A percentile compares a stretch with the other conserved stretches of the same genome.
Conservation (phyloP, 2,888 invertebrate genomes). For the Eristalis tenax region DNA sequence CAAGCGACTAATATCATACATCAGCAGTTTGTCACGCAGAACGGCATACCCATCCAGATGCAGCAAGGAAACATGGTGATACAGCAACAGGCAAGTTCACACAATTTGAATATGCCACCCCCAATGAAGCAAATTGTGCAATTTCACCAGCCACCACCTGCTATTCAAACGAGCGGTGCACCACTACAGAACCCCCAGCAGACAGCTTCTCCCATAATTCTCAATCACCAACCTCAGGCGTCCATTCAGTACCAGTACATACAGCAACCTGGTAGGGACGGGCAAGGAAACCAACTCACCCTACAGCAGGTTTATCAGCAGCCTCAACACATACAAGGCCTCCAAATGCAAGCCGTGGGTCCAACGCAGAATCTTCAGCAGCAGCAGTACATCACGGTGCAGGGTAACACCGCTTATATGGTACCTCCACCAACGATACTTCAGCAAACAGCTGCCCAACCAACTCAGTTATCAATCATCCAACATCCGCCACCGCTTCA, state of each 20-base stretch:
- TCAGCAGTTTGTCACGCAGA: conserved; percentile 73
- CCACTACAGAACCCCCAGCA: conserved; percentile 29
- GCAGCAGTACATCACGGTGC: conserved; percentile 74
- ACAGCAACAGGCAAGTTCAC: conserved; percentile 70
- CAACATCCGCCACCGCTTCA: conserved; percentile 68
- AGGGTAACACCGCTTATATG: conserved; percentile 74
- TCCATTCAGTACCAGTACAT: conserved; percentile 71
- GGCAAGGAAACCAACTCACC: conserved; percentile 55
- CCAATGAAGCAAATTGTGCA: conserved; percentile 68
- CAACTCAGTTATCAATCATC: conserved; percentile 67
- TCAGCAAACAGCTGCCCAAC: conserved; percentile 64
- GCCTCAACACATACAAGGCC: conserved; percentile 67
- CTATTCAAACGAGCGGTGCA: conserved; percentile 28
- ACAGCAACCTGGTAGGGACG: conserved; percentile 66
- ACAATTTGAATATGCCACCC: conserved; percentile 72
- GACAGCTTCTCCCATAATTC: conserved; percentile 62
- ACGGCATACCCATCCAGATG: conserved; percentile 73
- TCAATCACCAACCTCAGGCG: conserved; percentile 69
- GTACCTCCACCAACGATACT: conserved; percentile 74
- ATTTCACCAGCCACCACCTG: conserved; percentile 66
- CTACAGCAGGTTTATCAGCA: conserved; percentile 62
- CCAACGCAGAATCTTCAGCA: conserved; percentile 55
- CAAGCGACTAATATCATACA: conserved; percentile 72
- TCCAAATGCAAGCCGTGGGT: conserved; percentile 60
- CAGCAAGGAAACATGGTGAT: conserved; percentile 74